A percentile compares a stretch with the other conserved stretches of the same genome.
phyloP scores from a whole-genome alignment of 2,797 vertebrate species.

The Crocidura indochinensis region DNA sequence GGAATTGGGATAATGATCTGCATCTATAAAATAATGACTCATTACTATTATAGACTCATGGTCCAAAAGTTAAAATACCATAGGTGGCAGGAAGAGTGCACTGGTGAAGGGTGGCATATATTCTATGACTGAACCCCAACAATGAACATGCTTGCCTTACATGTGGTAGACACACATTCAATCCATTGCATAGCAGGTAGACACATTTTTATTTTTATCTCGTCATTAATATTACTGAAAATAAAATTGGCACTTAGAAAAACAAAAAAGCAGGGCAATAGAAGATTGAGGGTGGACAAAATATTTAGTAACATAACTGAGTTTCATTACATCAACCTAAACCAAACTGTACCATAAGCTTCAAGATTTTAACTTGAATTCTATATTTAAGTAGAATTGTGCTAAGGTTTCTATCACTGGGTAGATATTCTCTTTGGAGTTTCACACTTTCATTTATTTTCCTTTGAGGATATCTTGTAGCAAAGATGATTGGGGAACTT shows the following conservation, averaged over 20 bases:
- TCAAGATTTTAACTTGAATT: not conserved
- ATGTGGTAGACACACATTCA: too few relatives aligned
- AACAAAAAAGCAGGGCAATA: not conserved
- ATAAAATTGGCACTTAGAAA: not conserved
- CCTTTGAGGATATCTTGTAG: not conserved
- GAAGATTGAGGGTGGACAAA: too few relatives aligned
- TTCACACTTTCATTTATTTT: not conserved
- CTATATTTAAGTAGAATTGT: constrained; percentile 3
- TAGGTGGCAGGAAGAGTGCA: too few relatives aligned
- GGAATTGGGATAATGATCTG: too few relatives aligned
- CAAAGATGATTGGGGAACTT: not conserved
- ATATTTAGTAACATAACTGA: not conserved
- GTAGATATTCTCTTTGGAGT: not conserved
- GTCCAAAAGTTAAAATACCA: too few relatives aligned
- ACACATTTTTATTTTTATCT: constrained; percentile 1
- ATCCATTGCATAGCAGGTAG: not conserved
- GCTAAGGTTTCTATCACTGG: not conserved
- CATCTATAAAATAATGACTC: too few relatives aligned
- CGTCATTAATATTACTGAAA: not conserved
- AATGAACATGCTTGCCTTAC: too few relatives aligned
- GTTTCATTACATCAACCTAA: not conserved
- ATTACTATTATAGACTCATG: too few relatives aligned
- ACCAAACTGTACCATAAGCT: not conserved
- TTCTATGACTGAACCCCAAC: too few relatives aligned
- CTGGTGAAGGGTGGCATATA: too few relatives aligned